phyloP scores from a whole-genome alignment of 1,140 invertebrate species.

The Tenebrio molitor region DNA sequence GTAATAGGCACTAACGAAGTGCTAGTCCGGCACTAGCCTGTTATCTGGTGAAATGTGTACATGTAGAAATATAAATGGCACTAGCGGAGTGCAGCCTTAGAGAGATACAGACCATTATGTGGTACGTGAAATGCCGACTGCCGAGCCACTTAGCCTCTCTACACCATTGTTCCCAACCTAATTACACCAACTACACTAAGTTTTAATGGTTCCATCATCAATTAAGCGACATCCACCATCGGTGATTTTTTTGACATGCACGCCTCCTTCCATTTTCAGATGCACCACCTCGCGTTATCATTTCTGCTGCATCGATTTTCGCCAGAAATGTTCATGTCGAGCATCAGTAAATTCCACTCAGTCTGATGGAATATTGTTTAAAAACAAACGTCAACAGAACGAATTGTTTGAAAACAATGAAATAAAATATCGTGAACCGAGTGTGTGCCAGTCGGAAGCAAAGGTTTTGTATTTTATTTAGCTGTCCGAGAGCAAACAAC shows the following conservation, averaged over 20 bases:
- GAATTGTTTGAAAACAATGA: neutral
- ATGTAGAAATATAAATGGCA: slow-evolving; percentile 38
- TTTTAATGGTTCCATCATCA: slow-evolving; percentile 39
- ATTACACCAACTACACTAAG: slow-evolving; percentile 32
- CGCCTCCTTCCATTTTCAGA: too few species aligned
- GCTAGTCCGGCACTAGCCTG: slow-evolving; percentile 31
- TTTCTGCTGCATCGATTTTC: too few species aligned
- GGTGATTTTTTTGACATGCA: neutral
- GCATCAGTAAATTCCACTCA: neutral
- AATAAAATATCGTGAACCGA: neutral
- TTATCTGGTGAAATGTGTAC: slow-evolving; percentile 33
- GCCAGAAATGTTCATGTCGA: too few species aligned
- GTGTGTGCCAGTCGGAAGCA: neutral
- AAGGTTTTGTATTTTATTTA: neutral
- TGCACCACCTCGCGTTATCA: too few species aligned
- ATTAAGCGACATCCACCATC: slow-evolving; percentile 9
- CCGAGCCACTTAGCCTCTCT: slow-evolving; percentile 37
- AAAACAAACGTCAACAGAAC: neutral
- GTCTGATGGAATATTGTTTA: neutral
- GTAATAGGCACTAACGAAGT: slow-evolving; percentile 32
- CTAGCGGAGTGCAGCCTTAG: slow-evolving; percentile 16
- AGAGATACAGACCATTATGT: slow-evolving; percentile 37
- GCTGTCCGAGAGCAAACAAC: neutral
- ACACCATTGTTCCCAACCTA: slow-evolving; percentile 38
- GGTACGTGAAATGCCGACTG: slow-evolving; percentile 37